Conservation (phyloP, 2,888 invertebrate species). For the Macropis europaea region DNA sequence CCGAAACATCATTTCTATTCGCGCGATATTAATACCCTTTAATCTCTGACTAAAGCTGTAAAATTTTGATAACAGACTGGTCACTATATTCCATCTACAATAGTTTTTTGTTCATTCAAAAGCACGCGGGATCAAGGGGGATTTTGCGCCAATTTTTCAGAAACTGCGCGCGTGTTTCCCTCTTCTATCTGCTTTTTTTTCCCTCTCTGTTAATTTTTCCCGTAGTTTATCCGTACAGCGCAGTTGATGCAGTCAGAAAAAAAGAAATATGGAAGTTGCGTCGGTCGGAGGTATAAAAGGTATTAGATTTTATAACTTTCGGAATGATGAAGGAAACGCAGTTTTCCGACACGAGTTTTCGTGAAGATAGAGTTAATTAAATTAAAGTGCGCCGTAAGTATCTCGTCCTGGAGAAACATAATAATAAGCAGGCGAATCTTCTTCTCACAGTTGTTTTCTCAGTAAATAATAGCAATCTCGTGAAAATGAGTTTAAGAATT, state of each 20-base stretch:
- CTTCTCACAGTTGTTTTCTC: no score
- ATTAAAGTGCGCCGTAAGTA: no score
- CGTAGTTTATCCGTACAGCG: not conserved
- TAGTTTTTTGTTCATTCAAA: conserved; percentile 10
- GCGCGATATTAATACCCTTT: conserved; percentile 6
- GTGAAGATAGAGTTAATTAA: no score
- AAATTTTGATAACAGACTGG: conserved; percentile 39
- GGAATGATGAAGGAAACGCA: no score
- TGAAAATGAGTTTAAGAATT: no score
- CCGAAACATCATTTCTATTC: no score
- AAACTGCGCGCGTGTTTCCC: not conserved
- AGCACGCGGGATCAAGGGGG: conserved; percentile 5
- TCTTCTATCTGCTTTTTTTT: conserved; percentile 4
- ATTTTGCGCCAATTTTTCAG: conserved; percentile 11
- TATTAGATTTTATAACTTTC: conserved; percentile 6
- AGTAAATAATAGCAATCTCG: no score
- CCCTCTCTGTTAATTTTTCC: not conserved
- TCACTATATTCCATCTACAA: conserved; percentile 19
- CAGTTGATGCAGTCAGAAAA: no score
- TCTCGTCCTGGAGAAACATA: no score
- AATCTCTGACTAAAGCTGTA: conserved; percentile 30
- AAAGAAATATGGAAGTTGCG: not conserved
- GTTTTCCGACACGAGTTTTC: no score
- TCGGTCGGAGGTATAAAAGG: not conserved
- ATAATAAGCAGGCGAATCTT: no score